Base-by-base conservation (phyloP, 2,888 invertebrate species). In the Trichopoda pennipes region DNA sequence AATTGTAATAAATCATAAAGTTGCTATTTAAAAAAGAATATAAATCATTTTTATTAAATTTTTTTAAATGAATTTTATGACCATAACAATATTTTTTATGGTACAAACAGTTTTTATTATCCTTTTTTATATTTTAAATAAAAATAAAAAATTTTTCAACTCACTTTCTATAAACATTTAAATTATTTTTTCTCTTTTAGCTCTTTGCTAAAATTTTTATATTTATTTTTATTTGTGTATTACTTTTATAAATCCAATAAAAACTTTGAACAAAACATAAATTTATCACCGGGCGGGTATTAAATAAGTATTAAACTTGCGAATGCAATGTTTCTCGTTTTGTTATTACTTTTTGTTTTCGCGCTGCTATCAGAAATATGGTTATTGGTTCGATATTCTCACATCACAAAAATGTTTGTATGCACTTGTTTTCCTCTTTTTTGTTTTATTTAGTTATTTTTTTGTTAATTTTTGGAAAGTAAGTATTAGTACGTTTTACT, bases 31-130 rank as follows among this genome's bases (percentile, higher is more conserved):
- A 51, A 38, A 64, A 70, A 32, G 19, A 51, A 12, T 16, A 70
- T 77, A 28, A 63, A 63, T 64, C 42, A 56, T 32, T 63, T 68
- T 58, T 19, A 21, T 58, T 63, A 32, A 32, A 16, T 63, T 47
- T 14, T 23, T 72, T 12, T 17, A 0, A 53, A 53, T 35, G 9
- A 51, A 32, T 49, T 64, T 60, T 38, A 61, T 42, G 19, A 28
- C 28, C 42, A 23, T 21, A n/a, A 28, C 2, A 28, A 4, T 28
- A 28, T 28, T 28, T 28, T 6, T 28, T 28, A 4, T 28, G 28
- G 1, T 28, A 28, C 8, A 7, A 28, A 28, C 28, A 28, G 7
- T 28, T 28, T 28, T 6, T 28, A 28, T 55, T 28, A 55, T 28
- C 28, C 38, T 14, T 28, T 28, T 28, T 2, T 2, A 28, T 28